Evolutionary conservation across 2,113 vertebrate species (phyloP), one percentile per base, ranked within the genome.

Genomic region (Sinocyclocheilus anophthalmus): DNA sequence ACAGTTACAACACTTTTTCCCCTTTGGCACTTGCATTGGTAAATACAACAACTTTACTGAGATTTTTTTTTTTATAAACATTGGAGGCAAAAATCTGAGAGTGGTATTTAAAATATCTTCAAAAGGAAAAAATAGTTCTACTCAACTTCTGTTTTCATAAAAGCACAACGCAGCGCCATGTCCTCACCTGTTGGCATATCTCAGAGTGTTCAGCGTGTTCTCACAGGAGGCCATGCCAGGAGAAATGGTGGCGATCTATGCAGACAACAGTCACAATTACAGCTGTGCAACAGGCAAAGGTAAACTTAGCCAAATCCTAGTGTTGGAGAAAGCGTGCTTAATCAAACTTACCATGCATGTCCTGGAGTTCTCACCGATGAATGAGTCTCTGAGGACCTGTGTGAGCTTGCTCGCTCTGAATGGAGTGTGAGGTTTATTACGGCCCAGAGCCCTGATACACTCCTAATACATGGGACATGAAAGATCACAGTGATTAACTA

Each of bases 391-490:
- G 86, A 99, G 96, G 92, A 99, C 97, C 95, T 99, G 98, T 88
- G 98, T 99, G 91, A 99, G 97, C 94, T 99, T 99, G 93, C 98
- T 99, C 90, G 97, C 98, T 95, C 98, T 95, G 92, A 99, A 99
- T 0, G 98, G 98, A 45, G 97, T 99, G 84, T 99, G 98, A 86
- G 98, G 96, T 92, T 99, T 97, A 94, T 99, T 99, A 87, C 96
- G 96, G 61, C 98, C 98, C 87, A 99, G 96, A 91, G 98, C 98
- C 94, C 98, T 92, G 94, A 99, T 99, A 91, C 98, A 99, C 92
- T 99, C 98, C 98, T 99, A 89, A 86, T 94, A 92, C n/a, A 73
- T 48, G 45, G 75, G 18, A 77, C 33, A 86, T 24, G 24, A 13
- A 63, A 65, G 33, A 63, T 67, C 14, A 67, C 6, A 81, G 61